phyloP scores from a whole-genome alignment of 2,888 invertebrate genomes.

The Periphyllus acericola region DNA sequence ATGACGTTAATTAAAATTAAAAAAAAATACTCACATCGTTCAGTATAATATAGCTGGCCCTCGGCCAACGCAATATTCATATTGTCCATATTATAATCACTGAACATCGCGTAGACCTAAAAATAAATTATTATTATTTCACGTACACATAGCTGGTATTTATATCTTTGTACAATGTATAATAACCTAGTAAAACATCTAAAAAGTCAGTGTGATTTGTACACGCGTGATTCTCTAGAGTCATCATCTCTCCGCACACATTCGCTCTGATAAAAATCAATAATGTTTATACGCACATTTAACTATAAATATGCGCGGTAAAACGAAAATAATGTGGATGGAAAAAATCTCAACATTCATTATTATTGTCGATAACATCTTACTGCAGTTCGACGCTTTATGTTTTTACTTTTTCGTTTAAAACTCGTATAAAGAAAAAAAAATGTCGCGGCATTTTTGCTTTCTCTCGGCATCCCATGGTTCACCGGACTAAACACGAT shows the following conservation, averaged over 20 bases:
- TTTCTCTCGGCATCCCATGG: slow-evolving; percentile 44
- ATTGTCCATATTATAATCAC: background rate
- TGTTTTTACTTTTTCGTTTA: slow-evolving; percentile 13
- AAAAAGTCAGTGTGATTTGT: background rate
- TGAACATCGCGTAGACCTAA: background rate
- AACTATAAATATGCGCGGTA: background rate
- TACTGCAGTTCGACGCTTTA: background rate
- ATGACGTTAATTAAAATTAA: background rate
- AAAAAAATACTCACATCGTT: background rate
- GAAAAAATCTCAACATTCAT: background rate
- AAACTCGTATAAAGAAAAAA: background rate
- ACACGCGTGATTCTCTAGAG: background rate
- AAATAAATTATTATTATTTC: background rate
- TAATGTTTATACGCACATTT: background rate
- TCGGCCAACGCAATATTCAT: background rate
- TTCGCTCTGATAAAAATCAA: slow-evolving; percentile 1
- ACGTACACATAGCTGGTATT: background rate
- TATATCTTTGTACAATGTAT: background rate
- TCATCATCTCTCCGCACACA: background rate
- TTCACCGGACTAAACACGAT: slow-evolving; percentile 37
- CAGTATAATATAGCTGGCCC: background rate
- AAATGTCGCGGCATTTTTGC: slow-evolving; percentile 52
- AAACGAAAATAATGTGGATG: background rate
- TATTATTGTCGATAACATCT: background rate
- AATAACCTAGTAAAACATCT: no score